Percentiles rank a stretch among this genome's conserved stretches.
phyloP scores from a whole-genome alignment of 2,888 invertebrate species.

The Endomychus coccineus region DNA sequence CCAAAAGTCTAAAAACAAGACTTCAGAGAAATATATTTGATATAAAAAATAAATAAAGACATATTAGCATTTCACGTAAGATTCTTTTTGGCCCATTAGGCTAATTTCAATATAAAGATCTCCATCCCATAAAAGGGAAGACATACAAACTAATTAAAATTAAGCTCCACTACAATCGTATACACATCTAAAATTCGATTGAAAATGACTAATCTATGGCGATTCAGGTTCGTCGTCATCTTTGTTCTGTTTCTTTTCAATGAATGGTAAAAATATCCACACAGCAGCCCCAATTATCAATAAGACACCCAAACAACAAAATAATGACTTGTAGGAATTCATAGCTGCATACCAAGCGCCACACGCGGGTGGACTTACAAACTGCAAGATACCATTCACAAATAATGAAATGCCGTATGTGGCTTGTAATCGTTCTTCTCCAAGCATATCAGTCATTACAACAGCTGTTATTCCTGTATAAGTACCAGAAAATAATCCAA shows the following conservation, averaged over 20 bases:
- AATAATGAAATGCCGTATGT: conserved; percentile 82
- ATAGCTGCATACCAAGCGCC: conserved; percentile 60
- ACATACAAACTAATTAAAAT: too few species aligned
- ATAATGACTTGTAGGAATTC: conserved; percentile 61
- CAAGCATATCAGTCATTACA: conserved; percentile 82
- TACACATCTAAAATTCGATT: too few species aligned
- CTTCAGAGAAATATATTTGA: too few species aligned
- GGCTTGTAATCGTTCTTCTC: conserved; percentile 74
- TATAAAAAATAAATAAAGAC: too few species aligned
- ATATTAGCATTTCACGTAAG: too few species aligned
- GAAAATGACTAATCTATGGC: too few species aligned
- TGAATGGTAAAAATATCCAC: conserved; percentile 70
- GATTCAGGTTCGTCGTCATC: background rate
- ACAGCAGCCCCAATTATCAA: conserved; percentile 64
- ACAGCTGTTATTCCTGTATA: conserved; percentile 83
- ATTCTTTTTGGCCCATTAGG: too few species aligned
- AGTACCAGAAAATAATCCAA: conserved; percentile 75
- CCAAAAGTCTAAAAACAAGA: too few species aligned
- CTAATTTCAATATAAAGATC: too few species aligned
- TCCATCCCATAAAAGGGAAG: too few species aligned
- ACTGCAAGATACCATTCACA: conserved; percentile 73
- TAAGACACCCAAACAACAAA: conserved; percentile 65
- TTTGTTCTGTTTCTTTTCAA: conserved; percentile 31
- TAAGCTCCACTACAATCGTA: too few species aligned
- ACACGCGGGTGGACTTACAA: conserved; percentile 78